Base-by-base conservation (phyloP, 2,888 invertebrate genomes). In the Drosophila picticornis region DNA sequence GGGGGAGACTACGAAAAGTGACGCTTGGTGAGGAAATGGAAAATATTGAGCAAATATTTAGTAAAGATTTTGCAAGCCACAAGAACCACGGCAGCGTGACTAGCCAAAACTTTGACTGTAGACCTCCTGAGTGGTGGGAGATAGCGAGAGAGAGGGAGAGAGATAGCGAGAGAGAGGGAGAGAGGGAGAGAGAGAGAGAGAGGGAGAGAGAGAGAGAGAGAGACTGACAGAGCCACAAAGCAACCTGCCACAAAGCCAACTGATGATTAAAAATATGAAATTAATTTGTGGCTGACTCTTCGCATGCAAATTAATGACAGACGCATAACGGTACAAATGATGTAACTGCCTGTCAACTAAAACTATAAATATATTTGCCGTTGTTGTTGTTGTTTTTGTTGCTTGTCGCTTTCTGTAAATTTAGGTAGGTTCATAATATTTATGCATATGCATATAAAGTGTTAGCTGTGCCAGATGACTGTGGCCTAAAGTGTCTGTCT, bases 261-360 rank as follows among this genome's bases (percentile, higher is more conserved):
- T 67, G 13, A 51, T 59, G 52, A 65, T 61, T 31, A 53, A 68
- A 68, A 60, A 71, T 76, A 76, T 81, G 68, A 78, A 79, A 88
- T 88, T 83, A 81, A 81, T 88, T 85, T 81, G 75, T 81, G 79
- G 19, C 66, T 48, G 68, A 77, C 69, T 56, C 56, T 62, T 71
- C 70, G 81, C 73, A 80, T 83, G 81, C 88, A 81, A 89, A 88
- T 87, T 89, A 89, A 79, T 88, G 87, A 87, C 85, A 87, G 65
- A 81, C 85, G 84, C 79, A 84, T 89, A 89, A 89, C 88, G 89
- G 89, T 80, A 65, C 48, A 79, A 76, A 72, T 88, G 77, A 88
- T 87, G 89, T 88, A 88, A 88, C 83, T 69, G 72, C 61, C 64
- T 70, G 78, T 70, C 81, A 69, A 77, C 81, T 72, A 75, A 71